Evolutionary conservation across 2,113 vertebrate species (phyloP).

Genomic region (Neotoma lepida): DNA sequence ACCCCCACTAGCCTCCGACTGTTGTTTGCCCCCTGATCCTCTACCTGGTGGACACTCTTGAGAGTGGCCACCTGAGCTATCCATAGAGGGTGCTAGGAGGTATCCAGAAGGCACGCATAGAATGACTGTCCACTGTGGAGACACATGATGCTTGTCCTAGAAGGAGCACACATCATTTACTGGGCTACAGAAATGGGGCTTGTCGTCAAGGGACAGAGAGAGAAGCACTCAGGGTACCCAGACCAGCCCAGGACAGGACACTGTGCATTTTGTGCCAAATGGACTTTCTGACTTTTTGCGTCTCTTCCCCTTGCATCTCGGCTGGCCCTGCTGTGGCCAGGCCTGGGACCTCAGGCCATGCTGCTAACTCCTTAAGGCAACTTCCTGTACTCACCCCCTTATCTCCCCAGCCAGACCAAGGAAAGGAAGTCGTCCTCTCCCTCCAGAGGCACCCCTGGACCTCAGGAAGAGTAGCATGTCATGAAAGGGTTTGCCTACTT

Average conservation of each 20-base stretch:
- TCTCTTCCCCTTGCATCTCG: not conserved
- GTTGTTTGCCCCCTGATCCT: not conserved
- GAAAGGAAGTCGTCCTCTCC: constrained; percentile 70
- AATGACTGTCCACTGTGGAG: not conserved
- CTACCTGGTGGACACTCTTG: not conserved
- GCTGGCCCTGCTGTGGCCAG: not conserved
- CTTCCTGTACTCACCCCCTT: constrained; percentile 74
- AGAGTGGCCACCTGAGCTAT: not conserved
- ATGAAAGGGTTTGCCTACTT: not conserved
- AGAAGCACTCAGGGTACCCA: not conserved
- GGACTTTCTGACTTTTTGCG: not conserved
- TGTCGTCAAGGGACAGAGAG: not conserved
- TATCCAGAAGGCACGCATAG: not conserved
- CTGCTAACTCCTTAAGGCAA: constrained; percentile 63
- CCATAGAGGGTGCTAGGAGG: not conserved
- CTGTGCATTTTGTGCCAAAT: not conserved
- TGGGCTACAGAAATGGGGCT: not conserved
- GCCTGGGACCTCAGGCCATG: not conserved
- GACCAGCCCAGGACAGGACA: not conserved
- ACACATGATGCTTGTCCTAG: not conserved
- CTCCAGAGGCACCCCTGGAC: constrained; percentile 47
- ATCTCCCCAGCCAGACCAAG: constrained; percentile 69
- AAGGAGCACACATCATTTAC: not conserved
- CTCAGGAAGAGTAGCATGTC: not conserved
- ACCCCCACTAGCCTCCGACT: not conserved